Base-by-base conservation (phyloP, 1,140 invertebrate genomes). In the Pectinophora gossypiella region DNA sequence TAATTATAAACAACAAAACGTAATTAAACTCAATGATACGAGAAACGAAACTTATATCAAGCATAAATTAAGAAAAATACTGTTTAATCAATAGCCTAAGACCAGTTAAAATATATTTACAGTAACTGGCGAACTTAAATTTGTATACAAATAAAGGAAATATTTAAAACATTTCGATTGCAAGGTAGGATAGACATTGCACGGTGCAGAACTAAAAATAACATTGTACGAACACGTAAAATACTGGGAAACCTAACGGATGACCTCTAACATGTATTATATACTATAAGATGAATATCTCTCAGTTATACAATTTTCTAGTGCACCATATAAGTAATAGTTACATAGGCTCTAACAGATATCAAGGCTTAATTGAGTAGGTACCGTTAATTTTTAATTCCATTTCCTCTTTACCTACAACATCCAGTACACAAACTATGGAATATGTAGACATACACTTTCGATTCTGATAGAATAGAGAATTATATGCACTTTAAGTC, bases 41-140 rank as follows among this genome's bases (percentile, higher is more conserved):
- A 64, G 66, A 76, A 80, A 78, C 72, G 64, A 75, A 53, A 60
- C 81, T 84, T 83, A 85, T 48, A 72, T 76, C 68, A 82, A 81
- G 69, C 68, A 86, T 86, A 86, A 86, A 86, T 86, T 86, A 86
- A 66, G 62, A 70, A 77, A 82, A 85, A 85, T 85, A 85, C 81
- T 85, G 81, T 65, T 85, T 82, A 78, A 82, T 76, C 54, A 62
- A 71, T 72, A 83, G 71, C 72, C 75, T 83, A 83, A 68, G 56
- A 59, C 71, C 75, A 70, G 75, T 76, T 38, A 48, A 59, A 64
- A 66, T 76, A 82, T 85, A 86, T 86, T 75, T 86, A 84, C 80
- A 86, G 53, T 51, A 75, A 76, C 71, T 64, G 66, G 75, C 23
- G 27, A 70, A 72, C 65, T 70, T 75, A 72, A 72, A 63, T 64